These are phyloP conservation scores for Capromys pilorides DNA, from an alignment of 2,797 vertebrate species.

Conservation along the genomic window DNA sequence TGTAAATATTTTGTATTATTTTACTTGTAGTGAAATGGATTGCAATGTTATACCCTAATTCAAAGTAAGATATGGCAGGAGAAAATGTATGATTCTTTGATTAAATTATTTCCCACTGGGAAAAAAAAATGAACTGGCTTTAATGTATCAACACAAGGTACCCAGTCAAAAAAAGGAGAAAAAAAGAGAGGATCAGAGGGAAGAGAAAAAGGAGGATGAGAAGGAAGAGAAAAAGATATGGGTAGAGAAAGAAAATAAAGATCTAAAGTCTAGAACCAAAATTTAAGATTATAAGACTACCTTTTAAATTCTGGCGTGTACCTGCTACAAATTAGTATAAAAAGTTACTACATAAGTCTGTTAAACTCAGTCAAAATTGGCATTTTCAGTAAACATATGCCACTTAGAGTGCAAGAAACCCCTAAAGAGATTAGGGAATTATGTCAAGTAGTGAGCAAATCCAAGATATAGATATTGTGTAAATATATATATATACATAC, in stretches of 20 bases:
- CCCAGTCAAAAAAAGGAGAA: neutral
- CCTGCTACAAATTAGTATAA: slow-evolving; percentile 8
- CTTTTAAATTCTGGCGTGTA: neutral
- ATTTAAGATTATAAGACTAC: slow-evolving; percentile 13
- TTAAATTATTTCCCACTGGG: no score
- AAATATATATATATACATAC: no score
- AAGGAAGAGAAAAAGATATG: neutral
- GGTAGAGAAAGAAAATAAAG: neutral
- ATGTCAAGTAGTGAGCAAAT: neutral
- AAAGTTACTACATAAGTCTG: neutral
- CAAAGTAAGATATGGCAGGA: no score
- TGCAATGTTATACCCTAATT: no score
- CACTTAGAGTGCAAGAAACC: neutral
- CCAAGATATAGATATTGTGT: neutral
- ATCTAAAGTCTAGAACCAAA: slow-evolving; percentile 6
- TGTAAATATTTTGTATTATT: no score
- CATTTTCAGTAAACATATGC: slow-evolving; percentile 32
- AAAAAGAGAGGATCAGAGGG: neutral
- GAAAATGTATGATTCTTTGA: no score
- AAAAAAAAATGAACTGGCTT: neutral
- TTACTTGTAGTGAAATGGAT: no score
- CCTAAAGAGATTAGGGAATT: neutral
- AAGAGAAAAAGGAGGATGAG: no score
- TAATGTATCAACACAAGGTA: slow-evolving; percentile 8
- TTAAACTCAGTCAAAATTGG: neutral